phyloP scores from a whole-genome alignment of 2,888 invertebrate species.

The Drosophila greeni region DNA sequence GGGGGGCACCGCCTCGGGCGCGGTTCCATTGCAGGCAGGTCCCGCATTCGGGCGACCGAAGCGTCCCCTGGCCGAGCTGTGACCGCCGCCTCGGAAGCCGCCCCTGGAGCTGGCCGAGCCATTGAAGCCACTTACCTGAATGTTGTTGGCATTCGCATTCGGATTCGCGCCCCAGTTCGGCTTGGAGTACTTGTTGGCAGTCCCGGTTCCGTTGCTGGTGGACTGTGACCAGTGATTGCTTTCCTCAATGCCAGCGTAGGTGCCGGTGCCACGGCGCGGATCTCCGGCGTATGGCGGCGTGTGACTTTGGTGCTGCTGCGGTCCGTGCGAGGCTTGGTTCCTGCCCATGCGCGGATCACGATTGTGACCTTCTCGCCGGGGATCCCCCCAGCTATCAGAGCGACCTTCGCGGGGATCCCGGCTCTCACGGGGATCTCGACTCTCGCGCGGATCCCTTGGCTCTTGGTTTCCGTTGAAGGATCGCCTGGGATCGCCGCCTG shows the following conservation, averaged over 20 bases:
- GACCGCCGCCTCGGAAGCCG: conserved; percentile 3
- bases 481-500: background rate
- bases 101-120: background rate
- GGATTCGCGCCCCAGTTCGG: background rate
- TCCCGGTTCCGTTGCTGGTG: background rate
- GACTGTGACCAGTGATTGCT: conserved; percentile 5
- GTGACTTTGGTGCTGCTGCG: background rate
- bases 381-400: background rate
- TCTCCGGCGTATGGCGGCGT: conserved; percentile 9
- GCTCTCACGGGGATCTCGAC: background rate
- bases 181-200: background rate
- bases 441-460: background rate
- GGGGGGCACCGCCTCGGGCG: background rate
- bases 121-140: background rate
- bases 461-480: conserved; percentile 6
- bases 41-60: background rate
- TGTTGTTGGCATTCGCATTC: background rate
- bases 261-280: conserved; percentile 1
- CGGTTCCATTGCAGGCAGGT: background rate
- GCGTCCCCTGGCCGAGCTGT: background rate
- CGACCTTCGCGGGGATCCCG: background rate
- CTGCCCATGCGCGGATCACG: conserved; percentile 5
- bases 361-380: background rate
- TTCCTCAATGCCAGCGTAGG: background rate
- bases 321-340: background rate